phyloP scores from a whole-genome alignment of 2,113 vertebrate species.

The Neolamprologus hecqui region DNA sequence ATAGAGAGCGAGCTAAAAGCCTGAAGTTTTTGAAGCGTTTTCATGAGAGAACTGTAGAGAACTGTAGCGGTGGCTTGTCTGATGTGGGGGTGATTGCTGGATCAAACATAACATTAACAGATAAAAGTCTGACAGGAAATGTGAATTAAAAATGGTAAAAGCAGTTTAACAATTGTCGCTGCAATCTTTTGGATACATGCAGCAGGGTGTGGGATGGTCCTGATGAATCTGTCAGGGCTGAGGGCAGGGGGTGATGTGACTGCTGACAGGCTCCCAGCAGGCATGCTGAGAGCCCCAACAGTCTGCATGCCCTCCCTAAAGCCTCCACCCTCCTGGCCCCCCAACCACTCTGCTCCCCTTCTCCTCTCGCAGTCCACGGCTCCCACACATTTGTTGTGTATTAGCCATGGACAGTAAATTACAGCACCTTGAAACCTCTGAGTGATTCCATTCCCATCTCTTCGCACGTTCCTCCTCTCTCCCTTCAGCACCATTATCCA shows the following conservation, averaged over 20 bases:
- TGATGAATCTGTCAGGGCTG: conserved; percentile 71
- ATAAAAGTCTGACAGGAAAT: not conserved
- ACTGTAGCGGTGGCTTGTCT: not conserved
- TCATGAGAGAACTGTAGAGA: not conserved
- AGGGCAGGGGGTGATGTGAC: conserved; percentile 68
- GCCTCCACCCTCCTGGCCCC: not conserved
- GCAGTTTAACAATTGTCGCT: not conserved
- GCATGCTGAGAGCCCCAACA: conserved; percentile 71
- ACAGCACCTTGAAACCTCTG: conserved; percentile 60
- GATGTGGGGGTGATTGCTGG: not conserved
- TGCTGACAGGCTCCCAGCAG: conserved; percentile 77
- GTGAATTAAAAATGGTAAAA: not conserved
- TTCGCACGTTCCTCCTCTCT: conserved; percentile 54
- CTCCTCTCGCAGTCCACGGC: conserved; percentile 29
- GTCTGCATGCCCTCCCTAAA: conserved; percentile 35
- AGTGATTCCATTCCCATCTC: conserved; percentile 66
- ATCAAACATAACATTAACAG: not conserved
- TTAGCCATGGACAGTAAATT: conserved; percentile 77
- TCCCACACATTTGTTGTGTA: conserved; percentile 73
- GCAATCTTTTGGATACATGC: not conserved
- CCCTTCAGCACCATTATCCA: conserved; percentile 37
- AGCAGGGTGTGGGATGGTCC: not conserved
- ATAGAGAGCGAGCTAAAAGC: not conserved
- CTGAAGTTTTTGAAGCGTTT: not conserved
- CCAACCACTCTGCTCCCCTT: conserved; percentile 18